Evolutionary conservation across 2,797 vertebrate species (phyloP).

Genomic region (Sibirionetta formosa): DNA sequence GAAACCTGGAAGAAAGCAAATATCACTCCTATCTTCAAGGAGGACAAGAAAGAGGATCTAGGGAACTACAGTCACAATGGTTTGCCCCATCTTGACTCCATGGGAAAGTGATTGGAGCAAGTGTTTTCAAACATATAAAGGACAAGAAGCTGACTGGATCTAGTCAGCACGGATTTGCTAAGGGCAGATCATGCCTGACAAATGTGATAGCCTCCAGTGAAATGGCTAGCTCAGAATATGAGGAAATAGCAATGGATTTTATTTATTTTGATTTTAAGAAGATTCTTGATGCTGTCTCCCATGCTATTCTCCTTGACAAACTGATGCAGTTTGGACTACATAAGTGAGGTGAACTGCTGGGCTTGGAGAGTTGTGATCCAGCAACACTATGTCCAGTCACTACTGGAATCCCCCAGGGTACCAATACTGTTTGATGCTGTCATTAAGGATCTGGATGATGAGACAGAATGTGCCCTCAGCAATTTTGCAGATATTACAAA

Average conservation of each 20-base stretch:
- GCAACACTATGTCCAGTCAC: background rate
- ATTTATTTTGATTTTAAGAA: background rate
- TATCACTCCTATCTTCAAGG: background rate
- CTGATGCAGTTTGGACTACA: fast-evolving
- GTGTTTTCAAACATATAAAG: background rate
- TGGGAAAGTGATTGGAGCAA: background rate
- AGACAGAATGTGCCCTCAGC: background rate
- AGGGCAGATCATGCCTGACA: background rate
- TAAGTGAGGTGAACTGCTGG: background rate
- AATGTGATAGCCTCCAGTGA: background rate
- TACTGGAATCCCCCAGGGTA: too few relatives aligned
- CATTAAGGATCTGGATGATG: background rate
- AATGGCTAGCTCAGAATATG: background rate
- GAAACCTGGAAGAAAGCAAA: background rate
- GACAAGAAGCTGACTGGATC: background rate
- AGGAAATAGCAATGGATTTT: background rate
- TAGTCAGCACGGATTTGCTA: background rate
- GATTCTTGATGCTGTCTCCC: background rate
- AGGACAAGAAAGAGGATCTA: background rate
- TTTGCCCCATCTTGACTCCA: background rate
- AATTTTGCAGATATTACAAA: background rate
- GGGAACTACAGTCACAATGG: background rate
- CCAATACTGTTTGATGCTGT: background rate
- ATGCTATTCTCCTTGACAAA: background rate
- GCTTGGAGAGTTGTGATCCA: background rate